Evolutionary conservation across 2,888 invertebrate genomes (phyloP).

Genomic region (Amphipyra berbera): DNA sequence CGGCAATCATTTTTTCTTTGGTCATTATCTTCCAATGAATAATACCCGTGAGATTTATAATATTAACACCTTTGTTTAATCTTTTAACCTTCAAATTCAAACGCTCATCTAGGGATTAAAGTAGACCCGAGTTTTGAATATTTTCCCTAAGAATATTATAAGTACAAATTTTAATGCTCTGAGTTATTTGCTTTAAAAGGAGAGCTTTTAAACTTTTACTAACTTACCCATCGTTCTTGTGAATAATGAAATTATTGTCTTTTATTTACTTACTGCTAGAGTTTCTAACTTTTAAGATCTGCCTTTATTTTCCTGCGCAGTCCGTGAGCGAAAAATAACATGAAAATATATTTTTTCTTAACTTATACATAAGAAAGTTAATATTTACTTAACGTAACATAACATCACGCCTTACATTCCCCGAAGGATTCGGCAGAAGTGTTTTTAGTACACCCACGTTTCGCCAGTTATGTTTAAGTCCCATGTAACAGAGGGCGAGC

Average conservation of each 20-base stretch:
- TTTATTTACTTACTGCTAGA: too few relatives aligned
- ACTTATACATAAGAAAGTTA: too few relatives aligned
- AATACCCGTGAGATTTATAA: slow-evolving; percentile 50
- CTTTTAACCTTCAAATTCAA: slow-evolving; percentile 24
- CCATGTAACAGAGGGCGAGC: too few relatives aligned
- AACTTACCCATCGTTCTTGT: background rate
- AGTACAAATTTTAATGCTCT: background rate
- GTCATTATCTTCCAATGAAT: slow-evolving; percentile 47
- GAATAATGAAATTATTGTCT: too few relatives aligned
- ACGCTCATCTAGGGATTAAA: slow-evolving; percentile 18
- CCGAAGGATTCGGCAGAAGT: too few relatives aligned
- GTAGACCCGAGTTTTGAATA: slow-evolving; percentile 7
- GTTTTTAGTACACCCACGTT: too few relatives aligned
- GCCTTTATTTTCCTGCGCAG: too few relatives aligned
- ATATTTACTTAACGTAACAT: too few relatives aligned
- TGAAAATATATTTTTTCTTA: background rate
- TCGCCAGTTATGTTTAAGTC: too few relatives aligned
- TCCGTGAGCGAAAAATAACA: too few relatives aligned
- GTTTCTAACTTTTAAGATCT: too few relatives aligned
- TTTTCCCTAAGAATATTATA: background rate
- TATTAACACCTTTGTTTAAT: slow-evolving; percentile 34
- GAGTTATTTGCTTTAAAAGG: background rate
- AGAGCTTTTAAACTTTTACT: background rate
- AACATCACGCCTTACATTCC: too few relatives aligned
- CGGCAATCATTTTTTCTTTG: slow-evolving; percentile 46